Percentiles rank a stretch among this genome's conserved stretches.
These are phyloP conservation scores for Euproctis similis DNA, from an alignment of 2,888 invertebrate species.

Conservation along the genomic window DNA sequence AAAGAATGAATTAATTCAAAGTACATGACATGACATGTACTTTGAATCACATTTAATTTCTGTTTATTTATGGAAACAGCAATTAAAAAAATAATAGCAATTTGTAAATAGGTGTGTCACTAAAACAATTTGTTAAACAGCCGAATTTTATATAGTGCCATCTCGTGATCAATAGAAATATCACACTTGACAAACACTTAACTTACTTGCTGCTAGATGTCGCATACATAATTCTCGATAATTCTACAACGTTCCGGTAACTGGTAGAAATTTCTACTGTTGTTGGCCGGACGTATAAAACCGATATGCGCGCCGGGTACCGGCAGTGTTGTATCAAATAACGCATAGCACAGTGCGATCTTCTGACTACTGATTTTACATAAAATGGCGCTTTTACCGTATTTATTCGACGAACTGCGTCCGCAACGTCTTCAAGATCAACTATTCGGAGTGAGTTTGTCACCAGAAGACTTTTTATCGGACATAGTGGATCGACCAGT, in stretches of 20 bases:
- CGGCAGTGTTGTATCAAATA: conserved; percentile 23
- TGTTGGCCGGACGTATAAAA: conserved; percentile 33
- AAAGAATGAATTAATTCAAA: no score
- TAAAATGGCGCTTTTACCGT: conserved; percentile 57
- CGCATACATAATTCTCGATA: not conserved
- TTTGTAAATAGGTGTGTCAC: no score
- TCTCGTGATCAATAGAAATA: not conserved
- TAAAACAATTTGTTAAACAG: no score
- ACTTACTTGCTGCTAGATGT: conserved; percentile 8
- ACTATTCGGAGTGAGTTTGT: conserved; percentile 53
- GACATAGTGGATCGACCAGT: conserved; percentile 52
- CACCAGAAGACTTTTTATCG: conserved; percentile 49
- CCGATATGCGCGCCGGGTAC: conserved; percentile 18
- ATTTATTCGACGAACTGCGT: conserved; percentile 45
- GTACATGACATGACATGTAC: no score
- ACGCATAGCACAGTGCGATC: conserved; percentile 17
- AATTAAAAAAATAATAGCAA: no score
- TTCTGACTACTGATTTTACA: not conserved
- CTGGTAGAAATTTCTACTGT: not conserved
- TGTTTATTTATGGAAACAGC: no score
- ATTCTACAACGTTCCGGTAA: conserved; percentile 12
- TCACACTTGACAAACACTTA: not conserved
- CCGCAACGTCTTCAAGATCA: conserved; percentile 52
- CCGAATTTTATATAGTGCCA: conserved; percentile 1
- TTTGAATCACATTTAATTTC: no score